These are phyloP conservation scores for Drosophila picticornis DNA, from an alignment of 2,888 invertebrate genomes.

Conservation along the genomic window DNA sequence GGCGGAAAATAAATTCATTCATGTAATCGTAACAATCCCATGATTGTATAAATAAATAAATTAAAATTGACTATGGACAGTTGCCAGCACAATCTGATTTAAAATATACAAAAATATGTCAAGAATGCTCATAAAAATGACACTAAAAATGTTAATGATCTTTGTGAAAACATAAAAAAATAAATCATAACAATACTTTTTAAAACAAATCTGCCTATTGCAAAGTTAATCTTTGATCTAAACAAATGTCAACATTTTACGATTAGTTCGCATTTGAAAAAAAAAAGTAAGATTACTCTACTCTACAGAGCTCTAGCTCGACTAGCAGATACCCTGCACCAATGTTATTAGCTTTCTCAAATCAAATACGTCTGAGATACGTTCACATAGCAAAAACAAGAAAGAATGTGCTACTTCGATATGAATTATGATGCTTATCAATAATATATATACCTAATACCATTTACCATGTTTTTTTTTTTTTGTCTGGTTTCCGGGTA, in stretches of 20 bases:
- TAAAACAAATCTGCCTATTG: neutral
- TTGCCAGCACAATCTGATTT: neutral
- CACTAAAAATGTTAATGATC: neutral
- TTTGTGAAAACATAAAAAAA: neutral
- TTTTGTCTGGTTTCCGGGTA: neutral
- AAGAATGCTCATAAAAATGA: neutral
- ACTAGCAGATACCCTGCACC: neutral
- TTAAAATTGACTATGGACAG: neutral
- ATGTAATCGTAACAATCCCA: neutral
- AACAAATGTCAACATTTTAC: neutral
- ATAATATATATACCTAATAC: neutral
- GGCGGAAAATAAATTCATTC: neutral
- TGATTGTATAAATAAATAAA: neutral
- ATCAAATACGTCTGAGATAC: neutral
- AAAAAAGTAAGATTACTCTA: neutral
- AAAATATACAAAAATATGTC: neutral
- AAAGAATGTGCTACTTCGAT: neutral
- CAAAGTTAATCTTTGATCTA: conserved; percentile 4
- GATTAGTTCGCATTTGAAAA: neutral
- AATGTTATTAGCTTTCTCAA: neutral
- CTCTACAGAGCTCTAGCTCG: neutral
- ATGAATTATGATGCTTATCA: neutral
- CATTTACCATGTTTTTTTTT: neutral
- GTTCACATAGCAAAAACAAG: neutral
- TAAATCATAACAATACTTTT: neutral